Conservation (phyloP, 2,113 vertebrate genomes). For the rabbit (Oryctolagus cuniculus) region DNA sequence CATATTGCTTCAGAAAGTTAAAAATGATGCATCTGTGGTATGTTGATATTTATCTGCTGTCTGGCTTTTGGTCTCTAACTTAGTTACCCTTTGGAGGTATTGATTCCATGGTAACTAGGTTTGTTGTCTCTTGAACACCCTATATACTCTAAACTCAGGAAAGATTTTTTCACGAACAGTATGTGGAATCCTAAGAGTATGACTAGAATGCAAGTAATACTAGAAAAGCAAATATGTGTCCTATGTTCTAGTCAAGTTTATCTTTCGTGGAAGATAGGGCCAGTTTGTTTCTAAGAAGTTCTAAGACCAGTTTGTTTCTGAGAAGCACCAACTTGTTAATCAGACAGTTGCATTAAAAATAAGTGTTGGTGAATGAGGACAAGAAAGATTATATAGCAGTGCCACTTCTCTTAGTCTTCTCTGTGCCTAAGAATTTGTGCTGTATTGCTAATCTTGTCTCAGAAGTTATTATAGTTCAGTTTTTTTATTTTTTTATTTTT, state of each 20-base stretch:
- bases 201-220: neutral
- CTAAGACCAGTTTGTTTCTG: neutral
- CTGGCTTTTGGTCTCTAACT: neutral
- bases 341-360: constrained; percentile 3
- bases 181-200: neutral
- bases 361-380: neutral
- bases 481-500: constrained; percentile 25
- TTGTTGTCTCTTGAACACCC: neutral
- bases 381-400: neutral
- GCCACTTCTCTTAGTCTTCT: neutral
- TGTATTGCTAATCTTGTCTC: constrained; percentile 38
- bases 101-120: neutral
- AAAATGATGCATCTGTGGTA: constrained; percentile 45
- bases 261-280: neutral
- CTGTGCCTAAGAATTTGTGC: neutral
- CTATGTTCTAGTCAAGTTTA: neutral
- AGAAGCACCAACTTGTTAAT: constrained; percentile 40
- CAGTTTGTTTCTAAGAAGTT: constrained; percentile 1
- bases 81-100: neutral
- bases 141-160: neutral
- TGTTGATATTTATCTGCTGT: neutral
- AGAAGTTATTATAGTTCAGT: constrained; percentile 7
- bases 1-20: constrained; percentile 22
- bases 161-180: neutral
- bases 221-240: neutral